These are phyloP conservation scores for Drosophila subquinaria DNA, from an alignment of 2,888 invertebrate genomes.

Conservation along the genomic window DNA sequence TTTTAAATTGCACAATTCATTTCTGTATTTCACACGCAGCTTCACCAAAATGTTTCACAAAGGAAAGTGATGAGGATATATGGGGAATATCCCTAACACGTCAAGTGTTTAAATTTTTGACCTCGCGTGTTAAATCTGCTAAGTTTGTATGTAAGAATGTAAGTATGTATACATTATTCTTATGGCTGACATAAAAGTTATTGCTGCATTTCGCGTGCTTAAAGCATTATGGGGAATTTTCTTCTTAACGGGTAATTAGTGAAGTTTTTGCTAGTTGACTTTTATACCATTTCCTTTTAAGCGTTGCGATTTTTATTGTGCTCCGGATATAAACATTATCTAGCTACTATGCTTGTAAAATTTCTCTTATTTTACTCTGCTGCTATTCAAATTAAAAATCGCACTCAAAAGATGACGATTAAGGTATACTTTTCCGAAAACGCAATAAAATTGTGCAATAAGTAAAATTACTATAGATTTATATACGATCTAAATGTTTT, in stretches of 20 bases:
- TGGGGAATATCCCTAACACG: constrained; percentile 16
- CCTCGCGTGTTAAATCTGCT: constrained; percentile 34
- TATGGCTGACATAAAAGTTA: constrained; percentile 61
- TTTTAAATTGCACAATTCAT: constrained; percentile 51
- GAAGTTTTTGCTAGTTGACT: constrained; percentile 50
- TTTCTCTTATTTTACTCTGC: constrained; percentile 6
- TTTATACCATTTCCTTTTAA: constrained; percentile 26
- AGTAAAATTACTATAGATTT: neutral
- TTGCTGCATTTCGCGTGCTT: constrained; percentile 38
- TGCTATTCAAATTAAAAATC: constrained; percentile 7
- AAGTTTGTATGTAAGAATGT: constrained; percentile 2
- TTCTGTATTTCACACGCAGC: constrained; percentile 44
- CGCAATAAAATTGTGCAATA: neutral
- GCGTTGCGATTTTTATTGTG: constrained; percentile 9
- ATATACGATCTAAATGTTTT: neutral
- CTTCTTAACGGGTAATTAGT: constrained; percentile 69
- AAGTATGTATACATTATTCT: constrained; percentile 22
- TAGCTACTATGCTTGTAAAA: constrained; percentile 1
- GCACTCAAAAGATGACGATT: neutral
- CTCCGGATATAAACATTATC: constrained; percentile 9
- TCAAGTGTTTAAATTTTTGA: constrained; percentile 37
- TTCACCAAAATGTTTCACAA: constrained; percentile 32
- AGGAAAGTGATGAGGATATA: constrained; percentile 38
- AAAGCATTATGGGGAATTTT: constrained; percentile 37
- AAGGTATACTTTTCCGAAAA: neutral